Conservation (phyloP, 2,888 invertebrate genomes). For the Norana najaformis region DNA sequence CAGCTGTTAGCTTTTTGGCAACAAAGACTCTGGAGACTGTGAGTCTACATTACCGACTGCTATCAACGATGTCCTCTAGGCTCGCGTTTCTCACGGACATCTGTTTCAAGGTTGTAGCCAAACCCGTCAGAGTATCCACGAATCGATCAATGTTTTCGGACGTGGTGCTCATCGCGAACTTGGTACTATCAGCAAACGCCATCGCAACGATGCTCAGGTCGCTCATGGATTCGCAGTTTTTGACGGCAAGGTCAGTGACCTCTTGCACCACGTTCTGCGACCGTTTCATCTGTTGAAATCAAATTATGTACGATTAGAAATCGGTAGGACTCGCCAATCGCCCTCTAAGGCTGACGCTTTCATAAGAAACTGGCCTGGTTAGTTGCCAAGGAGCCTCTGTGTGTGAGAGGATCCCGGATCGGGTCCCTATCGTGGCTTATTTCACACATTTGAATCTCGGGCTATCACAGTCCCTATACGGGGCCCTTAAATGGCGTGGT, state of each 20-base stretch:
- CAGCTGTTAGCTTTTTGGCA: too few relatives aligned
- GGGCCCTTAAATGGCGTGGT: too few relatives aligned
- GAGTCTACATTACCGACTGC: neutral
- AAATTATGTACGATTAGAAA: too few relatives aligned
- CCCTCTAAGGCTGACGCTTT: too few relatives aligned
- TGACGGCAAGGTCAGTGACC: neutral
- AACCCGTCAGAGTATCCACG: neutral
- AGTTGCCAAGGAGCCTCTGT: too few relatives aligned
- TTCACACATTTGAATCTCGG: too few relatives aligned
- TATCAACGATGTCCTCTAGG: neutral
- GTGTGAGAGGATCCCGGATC: too few relatives aligned
- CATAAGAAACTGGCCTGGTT: too few relatives aligned
- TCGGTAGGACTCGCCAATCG: too few relatives aligned
- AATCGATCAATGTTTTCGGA: neutral
- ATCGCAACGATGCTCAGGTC: neutral
- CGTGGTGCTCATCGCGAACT: neutral
- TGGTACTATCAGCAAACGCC: neutral
- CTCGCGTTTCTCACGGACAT: neutral
- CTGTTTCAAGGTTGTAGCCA: neutral
- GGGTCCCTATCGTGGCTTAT: too few relatives aligned
- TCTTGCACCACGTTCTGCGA: neutral
- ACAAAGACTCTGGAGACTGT: too few relatives aligned
- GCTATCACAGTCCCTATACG: too few relatives aligned
- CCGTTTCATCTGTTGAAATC: neutral
- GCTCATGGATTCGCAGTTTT: neutral